These are phyloP conservation scores for Celastrina argiolus DNA, from an alignment of 2,888 invertebrate genomes.

Conservation along the genomic window DNA sequence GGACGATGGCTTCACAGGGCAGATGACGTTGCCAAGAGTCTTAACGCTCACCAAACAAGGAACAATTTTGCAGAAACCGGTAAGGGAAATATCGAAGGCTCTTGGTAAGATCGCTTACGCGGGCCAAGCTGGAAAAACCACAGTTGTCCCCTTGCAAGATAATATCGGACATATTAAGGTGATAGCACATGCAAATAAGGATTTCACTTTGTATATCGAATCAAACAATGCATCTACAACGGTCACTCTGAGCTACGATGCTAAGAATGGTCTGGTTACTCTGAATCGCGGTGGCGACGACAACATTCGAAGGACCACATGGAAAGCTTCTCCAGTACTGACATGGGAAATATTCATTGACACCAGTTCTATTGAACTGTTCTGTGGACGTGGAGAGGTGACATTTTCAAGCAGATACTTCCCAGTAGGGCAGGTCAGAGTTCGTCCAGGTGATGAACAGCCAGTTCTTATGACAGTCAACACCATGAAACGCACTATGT, in stretches of 20 bases:
- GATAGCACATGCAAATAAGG: conserved; percentile 31
- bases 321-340: conserved; percentile 44
- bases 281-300: conserved; percentile 57
- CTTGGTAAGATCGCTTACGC: conserved; percentile 37
- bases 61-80: conserved; percentile 49
- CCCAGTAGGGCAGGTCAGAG: conserved; percentile 38
- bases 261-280: conserved; percentile 39
- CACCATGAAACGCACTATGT: conserved; percentile 40
- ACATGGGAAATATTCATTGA: conserved; percentile 49
- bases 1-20: conserved; percentile 59
- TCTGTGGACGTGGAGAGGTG: conserved; percentile 52
- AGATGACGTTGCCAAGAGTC: conserved; percentile 56
- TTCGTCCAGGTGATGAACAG: conserved; percentile 37
- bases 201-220: conserved; percentile 47
- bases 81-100: conserved; percentile 39
- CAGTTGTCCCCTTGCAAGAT: conserved; percentile 36
- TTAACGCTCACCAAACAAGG: conserved; percentile 45
- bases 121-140: conserved; percentile 37
- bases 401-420: conserved; percentile 58
- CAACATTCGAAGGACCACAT: conserved; percentile 50
- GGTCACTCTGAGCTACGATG: conserved; percentile 48
- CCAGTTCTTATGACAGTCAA: conserved; percentile 37
- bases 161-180: conserved; percentile 53
- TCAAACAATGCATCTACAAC: conserved; percentile 34
- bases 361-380: conserved; percentile 55